phyloP scores from a whole-genome alignment of 1,140 invertebrate species.

The Zaprionus camerounensis region DNA sequence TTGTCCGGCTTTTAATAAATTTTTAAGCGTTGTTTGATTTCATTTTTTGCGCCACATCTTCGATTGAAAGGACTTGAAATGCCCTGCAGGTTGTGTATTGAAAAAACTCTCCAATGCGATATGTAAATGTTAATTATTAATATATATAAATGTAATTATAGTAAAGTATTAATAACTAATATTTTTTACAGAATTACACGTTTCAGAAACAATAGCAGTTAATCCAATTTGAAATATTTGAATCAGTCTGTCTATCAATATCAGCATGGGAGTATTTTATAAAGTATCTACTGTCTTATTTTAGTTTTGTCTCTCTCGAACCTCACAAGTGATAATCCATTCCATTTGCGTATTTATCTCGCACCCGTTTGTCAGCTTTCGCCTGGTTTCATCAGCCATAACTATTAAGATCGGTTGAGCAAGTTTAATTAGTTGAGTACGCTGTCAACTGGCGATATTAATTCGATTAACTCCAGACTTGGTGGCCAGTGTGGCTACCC shows the following conservation, averaged over 20 bases:
- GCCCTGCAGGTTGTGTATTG: not conserved
- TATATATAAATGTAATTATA: not conserved
- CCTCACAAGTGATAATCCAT: not conserved
- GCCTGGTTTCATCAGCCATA: not conserved
- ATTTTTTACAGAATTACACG: not conserved
- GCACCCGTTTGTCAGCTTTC: not conserved
- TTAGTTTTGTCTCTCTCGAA: not conserved
- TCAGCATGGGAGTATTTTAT: too few species aligned
- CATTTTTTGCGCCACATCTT: constrained; percentile 47
- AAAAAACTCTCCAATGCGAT: not conserved
- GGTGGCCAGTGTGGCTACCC: constrained; percentile 14
- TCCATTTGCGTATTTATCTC: not conserved
- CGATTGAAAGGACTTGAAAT: constrained; percentile 13
- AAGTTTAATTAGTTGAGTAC: constrained; percentile 68
- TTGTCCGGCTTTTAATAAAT: constrained; percentile 74
- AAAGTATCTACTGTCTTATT: too few species aligned
- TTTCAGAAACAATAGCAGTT: too few species aligned
- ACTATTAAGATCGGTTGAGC: constrained; percentile 17
- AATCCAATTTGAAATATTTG: too few species aligned
- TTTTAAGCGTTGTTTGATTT: constrained; percentile 78
- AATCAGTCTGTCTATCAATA: too few species aligned
- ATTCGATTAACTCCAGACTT: constrained; percentile 62
- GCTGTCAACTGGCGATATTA: constrained; percentile 58
- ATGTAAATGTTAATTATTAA: not conserved
- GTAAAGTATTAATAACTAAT: not conserved